Base-by-base conservation (phyloP, 2,113 vertebrate genomes). In the Ellobius talpinus region DNA sequence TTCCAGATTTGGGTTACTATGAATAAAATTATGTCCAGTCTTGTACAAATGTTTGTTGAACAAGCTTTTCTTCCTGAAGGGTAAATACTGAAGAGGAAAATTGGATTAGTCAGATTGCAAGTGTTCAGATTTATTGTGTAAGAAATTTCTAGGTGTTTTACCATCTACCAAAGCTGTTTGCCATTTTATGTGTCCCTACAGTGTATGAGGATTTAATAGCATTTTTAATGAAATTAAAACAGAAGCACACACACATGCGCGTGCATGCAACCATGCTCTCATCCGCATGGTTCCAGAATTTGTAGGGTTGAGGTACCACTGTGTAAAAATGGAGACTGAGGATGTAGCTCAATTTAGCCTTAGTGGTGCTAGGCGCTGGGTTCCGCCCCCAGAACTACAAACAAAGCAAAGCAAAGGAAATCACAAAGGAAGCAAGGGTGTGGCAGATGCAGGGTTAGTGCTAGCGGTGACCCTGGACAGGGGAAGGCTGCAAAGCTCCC, bases 41-140 rank as follows among this genome's bases (percentile, higher is more conserved):
- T 91, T 90, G 29, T 61, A 84, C 13, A 72, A 29, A 68, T 85
- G 50, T 84, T 90, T 95, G 73, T 81, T 73, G 24, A 89, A 31
- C 42, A 17, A 76, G 26, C 86, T 86, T 94, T 94, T 94, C 70
- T 96, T 96, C 86, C 84, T 91, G 26, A 72, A 72, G 77, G 50
- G 65, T 81, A 78, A 88, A 93, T 91, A 86, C 36, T 12, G 82
- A 86, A 76, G 65, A 31, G 26, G 55, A 74, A 82, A 79, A 55
- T 74, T 55, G 70, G 50, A n/a, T 77, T 93, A 31, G 55, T 90
- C 65, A 63, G n/a, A 55, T 21, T 2, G 8, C 47, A 79, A 26
- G 52, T 88, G 33, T 84, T 45, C 58, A 47, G 65, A 7, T 50
- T 89, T 81, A 50, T 36, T 58, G 72, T 86, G 63, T 36, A 79